Conservation (phyloP, 2,113 vertebrate species). For the Nothoprocta perdicaria region DNA sequence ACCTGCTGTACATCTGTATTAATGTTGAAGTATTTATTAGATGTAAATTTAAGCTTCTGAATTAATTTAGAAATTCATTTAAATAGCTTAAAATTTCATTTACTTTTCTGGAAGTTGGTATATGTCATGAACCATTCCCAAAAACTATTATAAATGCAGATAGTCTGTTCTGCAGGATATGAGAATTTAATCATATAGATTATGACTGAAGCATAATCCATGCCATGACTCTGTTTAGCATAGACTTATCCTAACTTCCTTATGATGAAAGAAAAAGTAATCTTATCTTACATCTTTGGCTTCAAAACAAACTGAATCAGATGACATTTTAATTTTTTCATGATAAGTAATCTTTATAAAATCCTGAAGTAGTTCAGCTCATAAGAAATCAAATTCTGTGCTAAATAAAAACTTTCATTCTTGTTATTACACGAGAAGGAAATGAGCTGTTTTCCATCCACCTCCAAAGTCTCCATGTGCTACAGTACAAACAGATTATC, state of each 20-base stretch:
- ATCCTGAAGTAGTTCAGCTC: not conserved
- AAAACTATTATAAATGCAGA: not conserved
- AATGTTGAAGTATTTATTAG: not conserved
- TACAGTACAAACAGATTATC: not conserved
- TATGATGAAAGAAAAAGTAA: not conserved
- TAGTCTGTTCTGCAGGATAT: not conserved
- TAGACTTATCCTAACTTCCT: not conserved
- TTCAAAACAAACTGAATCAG: conserved; percentile 23
- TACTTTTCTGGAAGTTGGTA: not conserved
- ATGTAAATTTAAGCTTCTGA: not conserved
- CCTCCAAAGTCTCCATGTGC: not conserved
- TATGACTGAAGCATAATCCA: not conserved
- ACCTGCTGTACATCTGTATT: not conserved
- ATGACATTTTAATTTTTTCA: not conserved
- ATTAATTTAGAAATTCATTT: not conserved
- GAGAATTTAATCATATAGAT: not conserved
- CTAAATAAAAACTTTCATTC: not conserved
- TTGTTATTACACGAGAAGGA: not conserved
- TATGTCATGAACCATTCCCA: not conserved
- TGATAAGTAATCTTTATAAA: not conserved
- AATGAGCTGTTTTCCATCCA: not conserved
- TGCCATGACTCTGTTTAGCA: conserved; percentile 4
- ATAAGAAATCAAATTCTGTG: not conserved
- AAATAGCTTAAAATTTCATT: not conserved
- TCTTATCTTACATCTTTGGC: not conserved